Evolutionary conservation across 2,113 vertebrate species (phyloP).

Genomic region (Prionailurus viverrinus): DNA sequence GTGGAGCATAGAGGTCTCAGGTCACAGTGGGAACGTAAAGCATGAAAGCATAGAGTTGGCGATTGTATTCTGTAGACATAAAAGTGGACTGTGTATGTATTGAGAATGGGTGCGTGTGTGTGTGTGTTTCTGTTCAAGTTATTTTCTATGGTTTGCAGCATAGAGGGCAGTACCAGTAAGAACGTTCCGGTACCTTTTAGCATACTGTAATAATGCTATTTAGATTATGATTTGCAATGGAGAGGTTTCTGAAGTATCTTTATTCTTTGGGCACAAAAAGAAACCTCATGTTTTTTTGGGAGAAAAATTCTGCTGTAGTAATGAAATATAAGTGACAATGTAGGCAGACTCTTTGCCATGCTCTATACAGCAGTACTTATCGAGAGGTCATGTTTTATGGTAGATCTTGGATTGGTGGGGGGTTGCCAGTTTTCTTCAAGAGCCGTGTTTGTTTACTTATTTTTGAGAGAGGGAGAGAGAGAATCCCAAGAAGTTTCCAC

Average conservation of each 20-base stretch:
- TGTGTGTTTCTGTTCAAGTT: not conserved
- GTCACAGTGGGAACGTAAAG: not conserved
- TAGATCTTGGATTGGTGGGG: not conserved
- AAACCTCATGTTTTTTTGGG: not conserved
- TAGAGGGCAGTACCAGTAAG: not conserved
- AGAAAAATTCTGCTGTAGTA: not conserved
- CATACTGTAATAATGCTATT: not conserved
- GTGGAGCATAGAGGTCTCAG: not conserved
- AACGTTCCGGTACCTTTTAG: not conserved
- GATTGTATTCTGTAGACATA: not conserved
- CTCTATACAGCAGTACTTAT: not conserved
- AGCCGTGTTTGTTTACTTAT: not conserved
- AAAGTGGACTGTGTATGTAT: not conserved
- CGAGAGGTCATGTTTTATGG: not conserved
- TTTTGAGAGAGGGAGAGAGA: too few species aligned
- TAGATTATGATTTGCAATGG: not conserved
- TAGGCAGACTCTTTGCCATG: not conserved
- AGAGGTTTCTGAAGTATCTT: conserved; percentile 37
- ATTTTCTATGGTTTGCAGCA: not conserved
- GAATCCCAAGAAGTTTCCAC: too few species aligned
- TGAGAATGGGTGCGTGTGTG: not conserved
- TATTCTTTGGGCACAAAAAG: not conserved
- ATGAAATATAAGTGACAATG: not conserved
- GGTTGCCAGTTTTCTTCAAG: not conserved
- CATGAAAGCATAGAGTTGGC: rapidly evolving